Base-by-base conservation (phyloP, 2,888 invertebrate genomes). In the Agrochola litura region DNA sequence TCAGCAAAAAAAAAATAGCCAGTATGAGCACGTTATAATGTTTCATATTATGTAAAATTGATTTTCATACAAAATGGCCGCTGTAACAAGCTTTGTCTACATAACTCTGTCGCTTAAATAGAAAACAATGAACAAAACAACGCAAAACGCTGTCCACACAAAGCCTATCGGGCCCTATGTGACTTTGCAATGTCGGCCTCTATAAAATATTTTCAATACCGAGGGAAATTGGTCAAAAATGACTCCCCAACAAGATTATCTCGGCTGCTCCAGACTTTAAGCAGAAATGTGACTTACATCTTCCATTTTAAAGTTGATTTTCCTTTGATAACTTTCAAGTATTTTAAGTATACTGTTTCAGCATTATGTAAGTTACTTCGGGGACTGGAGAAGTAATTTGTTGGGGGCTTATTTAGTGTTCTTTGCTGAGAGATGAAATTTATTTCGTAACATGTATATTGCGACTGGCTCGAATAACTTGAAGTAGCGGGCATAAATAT, bases 161-260 rank as follows among this genome's bases (percentile, higher is more conserved):
- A 88, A 88, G 87, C 83, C 86, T 82, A 85, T 81, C 84, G 83
- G 79, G 89, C 81, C 86, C 88, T 87, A 89, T 90, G 87, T 88
- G 91, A 90, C 92, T 91, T 91, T 91, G 90, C 91, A 85, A 90
- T 89, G 89, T 85, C 90, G 89, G 90, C 88, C 88, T 91, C 89
- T 91, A 92, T 92, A 92, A 93, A 94, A 95, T 94, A 95, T 94
- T 95, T 94, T 93, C 94, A 94, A 94, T 94, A 93, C 90, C 92
- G 90, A 90, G 90, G 91, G 92, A 94, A 95, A 94, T 95, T 94
- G 94, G 94, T 95, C 94, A 94, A 95, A 95, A 95, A 94, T 93
- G 92, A 94, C 92, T 93, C 90, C 87, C 90, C 90, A 93, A 95
- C 93, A 91, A 93, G 93, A 93, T 95, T 95, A 94, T 93, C 92